Conservation (phyloP, 1,140 invertebrate species). For the Aphelinus certus region DNA sequence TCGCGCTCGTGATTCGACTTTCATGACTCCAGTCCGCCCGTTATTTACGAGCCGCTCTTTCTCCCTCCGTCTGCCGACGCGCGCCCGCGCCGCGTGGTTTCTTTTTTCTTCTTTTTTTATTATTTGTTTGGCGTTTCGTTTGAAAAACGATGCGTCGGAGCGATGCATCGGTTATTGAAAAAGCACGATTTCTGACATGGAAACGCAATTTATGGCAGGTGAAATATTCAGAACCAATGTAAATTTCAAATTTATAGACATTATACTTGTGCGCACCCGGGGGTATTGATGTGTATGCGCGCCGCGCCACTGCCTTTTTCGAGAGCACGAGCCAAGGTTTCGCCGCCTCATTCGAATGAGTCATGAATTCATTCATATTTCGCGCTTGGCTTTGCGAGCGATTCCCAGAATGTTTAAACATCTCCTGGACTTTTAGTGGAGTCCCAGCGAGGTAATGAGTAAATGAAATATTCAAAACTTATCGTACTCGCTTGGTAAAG, state of each 20-base stretch:
- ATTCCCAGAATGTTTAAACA: too few relatives aligned
- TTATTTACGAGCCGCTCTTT: constrained; percentile 19
- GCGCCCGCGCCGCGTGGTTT: neutral
- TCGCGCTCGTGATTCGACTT: constrained; percentile 26
- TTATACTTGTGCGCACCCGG: neutral
- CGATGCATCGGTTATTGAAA: constrained; percentile 34
- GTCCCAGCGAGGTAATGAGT: too few relatives aligned
- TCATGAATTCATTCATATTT: too few relatives aligned
- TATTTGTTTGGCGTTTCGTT: constrained; percentile 15
- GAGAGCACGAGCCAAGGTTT: too few relatives aligned
- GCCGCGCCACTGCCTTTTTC: neutral
- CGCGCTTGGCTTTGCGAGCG: too few relatives aligned
- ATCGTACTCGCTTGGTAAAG: too few relatives aligned
- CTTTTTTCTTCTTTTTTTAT: constrained; percentile 16
- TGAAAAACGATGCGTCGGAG: constrained; percentile 23
- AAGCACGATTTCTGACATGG: constrained; percentile 32
- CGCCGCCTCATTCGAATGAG: too few relatives aligned
- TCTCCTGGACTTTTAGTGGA: too few relatives aligned
- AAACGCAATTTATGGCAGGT: constrained; percentile 36
- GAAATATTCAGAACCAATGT: constrained; percentile 34
- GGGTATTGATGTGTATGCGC: neutral
- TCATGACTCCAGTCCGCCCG: constrained; percentile 18
- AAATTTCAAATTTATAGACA: constrained; percentile 39
- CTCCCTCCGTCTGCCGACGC: neutral
- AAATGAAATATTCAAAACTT: too few relatives aligned